Evolutionary conservation across 2,113 vertebrate species (phyloP), one percentile per base, ranked within the genome.

Genomic region (Ailuropoda melanoleuca): DNA sequence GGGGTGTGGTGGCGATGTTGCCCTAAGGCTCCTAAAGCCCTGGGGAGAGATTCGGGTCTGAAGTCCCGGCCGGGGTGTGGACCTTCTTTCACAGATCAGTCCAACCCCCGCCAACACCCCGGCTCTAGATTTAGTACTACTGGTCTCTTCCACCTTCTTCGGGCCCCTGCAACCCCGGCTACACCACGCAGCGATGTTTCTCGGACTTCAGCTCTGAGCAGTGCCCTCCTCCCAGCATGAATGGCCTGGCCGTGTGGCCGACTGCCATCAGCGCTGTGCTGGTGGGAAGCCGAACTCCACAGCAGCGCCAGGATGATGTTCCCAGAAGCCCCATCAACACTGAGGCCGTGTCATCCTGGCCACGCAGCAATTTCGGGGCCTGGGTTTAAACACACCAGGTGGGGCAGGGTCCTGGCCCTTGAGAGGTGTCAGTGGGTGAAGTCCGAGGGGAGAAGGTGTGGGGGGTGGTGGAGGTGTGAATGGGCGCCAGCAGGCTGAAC

Each of bases 81-180:
- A 93, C 80, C 93, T 37, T 81, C 1, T 80, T 55, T 84, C 7
- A 23, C 70, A 93, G 29, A 26, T 90, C 88, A 62, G 86, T 75
- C 86, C 6, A n/a, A 74, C 93, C 15, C 1, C 0, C 24, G 14
- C 68, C 19, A 43, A 26, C 72, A 2, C 24, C 14, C 94, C 95
- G 62, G 21, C 88, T 95, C 92, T 90, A 48, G 64, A 90, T 88
- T 88, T 74, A 23, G n/a, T 24, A 1, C 88, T 85, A 19, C 37
- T 8, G 39, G 31, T 14, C 56, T 92, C 24, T 31, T 66, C 1
- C 0, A 0, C 26, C 18, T 90, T 96, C 14, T 34, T 66, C n/a
- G 78, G 50, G 2, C 3, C 80, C 18, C 8, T 58, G 82, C 6
- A 4, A 43, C 93, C 8, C 75, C 82, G 94, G 56, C 8, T 31